Evolutionary conservation across 2,797 vertebrate species (phyloP).

Genomic region (Oceanodroma leucorhoa): DNA sequence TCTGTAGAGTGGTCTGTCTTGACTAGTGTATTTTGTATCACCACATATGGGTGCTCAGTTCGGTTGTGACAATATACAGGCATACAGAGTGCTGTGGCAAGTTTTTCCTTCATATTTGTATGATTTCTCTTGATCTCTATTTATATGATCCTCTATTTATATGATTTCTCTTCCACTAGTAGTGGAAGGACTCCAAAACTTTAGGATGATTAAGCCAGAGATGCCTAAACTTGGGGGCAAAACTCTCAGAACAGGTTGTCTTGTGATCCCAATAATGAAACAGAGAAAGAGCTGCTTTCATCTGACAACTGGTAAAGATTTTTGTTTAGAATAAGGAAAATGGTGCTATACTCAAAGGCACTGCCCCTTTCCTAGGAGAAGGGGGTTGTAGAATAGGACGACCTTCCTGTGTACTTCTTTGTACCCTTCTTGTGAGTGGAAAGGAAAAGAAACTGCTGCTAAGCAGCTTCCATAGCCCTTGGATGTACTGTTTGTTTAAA

Average conservation of each 20-base stretch:
- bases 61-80: neutral
- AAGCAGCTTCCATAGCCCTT: neutral
- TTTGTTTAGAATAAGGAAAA: neutral
- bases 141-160: neutral
- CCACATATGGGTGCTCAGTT: neutral
- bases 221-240: neutral
- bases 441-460: neutral
- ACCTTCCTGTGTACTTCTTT: neutral
- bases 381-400: neutral
- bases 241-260: neutral
- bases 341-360: neutral
- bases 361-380: neutral
- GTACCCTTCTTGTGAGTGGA: neutral
- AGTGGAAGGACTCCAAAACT: neutral
- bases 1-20: neutral
- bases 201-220: neutral
- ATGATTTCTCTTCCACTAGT: neutral
- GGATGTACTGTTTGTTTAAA: neutral
- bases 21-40: neutral
- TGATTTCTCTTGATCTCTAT: neutral
- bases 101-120: neutral
- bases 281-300: neutral
- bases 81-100: neutral
- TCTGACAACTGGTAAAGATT: neutral
- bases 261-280: neutral